Conservation (phyloP, 2,888 invertebrate species). For the Barypeithes pellucidus region DNA sequence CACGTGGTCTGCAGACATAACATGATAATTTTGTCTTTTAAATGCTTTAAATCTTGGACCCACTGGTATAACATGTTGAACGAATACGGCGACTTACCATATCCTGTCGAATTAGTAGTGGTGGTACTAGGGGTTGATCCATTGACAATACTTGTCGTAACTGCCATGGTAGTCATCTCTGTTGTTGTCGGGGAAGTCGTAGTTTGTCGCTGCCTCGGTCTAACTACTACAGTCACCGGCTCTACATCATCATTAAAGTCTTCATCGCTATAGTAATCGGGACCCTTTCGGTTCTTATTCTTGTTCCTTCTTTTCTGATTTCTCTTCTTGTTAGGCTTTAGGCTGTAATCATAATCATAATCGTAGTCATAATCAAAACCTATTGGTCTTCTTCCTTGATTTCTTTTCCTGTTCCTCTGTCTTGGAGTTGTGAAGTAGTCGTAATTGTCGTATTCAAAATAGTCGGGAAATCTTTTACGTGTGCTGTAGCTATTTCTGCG, state of each 20-base stretch:
- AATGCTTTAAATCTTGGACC: too few species aligned
- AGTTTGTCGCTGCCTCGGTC: constrained; percentile 47
- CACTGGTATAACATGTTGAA: too few species aligned
- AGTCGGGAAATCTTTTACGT: constrained; percentile 36
- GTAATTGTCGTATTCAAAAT: constrained; percentile 44
- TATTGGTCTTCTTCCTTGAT: constrained; percentile 40
- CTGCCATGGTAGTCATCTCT: constrained; percentile 22
- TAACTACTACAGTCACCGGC: constrained; percentile 33
- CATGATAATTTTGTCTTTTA: background rate
- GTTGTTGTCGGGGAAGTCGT: constrained; percentile 37
- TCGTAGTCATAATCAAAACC: constrained; percentile 42
- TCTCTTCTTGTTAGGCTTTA: constrained; percentile 31
- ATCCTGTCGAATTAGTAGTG: constrained; percentile 58
- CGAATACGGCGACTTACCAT: constrained; percentile 53
- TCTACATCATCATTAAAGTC: constrained; percentile 46
- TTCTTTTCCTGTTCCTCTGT: constrained; percentile 34
- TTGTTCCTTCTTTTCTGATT: constrained; percentile 42
- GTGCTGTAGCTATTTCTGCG: constrained; percentile 32
- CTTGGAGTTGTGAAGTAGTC: constrained; percentile 35
- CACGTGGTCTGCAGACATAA: too few species aligned
- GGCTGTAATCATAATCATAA: constrained; percentile 42
- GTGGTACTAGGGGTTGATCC: constrained; percentile 60
- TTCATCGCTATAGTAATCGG: constrained; percentile 47
- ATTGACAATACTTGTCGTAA: constrained; percentile 28
- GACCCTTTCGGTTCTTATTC: constrained; percentile 41